phyloP scores from a whole-genome alignment of 2,113 vertebrate species.

The Mohoua ochrocephala region DNA sequence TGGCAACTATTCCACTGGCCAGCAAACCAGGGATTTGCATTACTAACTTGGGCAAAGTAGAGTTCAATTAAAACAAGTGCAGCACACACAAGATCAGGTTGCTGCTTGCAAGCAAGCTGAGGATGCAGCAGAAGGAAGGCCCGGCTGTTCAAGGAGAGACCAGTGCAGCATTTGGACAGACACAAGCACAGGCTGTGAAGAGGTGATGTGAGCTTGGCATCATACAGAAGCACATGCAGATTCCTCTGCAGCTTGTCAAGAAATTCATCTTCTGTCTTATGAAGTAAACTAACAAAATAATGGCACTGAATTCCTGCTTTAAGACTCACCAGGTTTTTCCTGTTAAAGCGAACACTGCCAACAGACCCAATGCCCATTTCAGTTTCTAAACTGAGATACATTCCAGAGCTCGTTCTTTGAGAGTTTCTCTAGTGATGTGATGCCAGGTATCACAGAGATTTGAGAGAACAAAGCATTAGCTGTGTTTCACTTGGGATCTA shows the following conservation, averaged over 20 bases:
- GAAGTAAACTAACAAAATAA: background rate
- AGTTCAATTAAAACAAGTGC: background rate
- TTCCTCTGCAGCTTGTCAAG: background rate
- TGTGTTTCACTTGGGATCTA: background rate
- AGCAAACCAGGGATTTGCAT: background rate
- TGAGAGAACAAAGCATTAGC: background rate
- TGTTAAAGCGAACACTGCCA: background rate
- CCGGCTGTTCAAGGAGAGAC: background rate
- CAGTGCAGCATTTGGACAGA: background rate
- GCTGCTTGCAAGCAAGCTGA: background rate
- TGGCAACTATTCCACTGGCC: background rate
- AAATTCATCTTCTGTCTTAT: background rate
- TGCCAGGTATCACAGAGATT: background rate
- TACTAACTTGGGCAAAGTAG: background rate
- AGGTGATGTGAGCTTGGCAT: background rate
- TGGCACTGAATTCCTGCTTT: background rate
- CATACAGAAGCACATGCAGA: background rate
- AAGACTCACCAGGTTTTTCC: background rate
- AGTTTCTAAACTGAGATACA: background rate
- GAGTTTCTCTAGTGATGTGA: background rate
- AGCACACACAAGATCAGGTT: background rate
- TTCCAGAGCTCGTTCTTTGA: background rate
- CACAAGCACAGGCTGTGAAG: fast-evolving
- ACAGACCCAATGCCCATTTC: background rate
- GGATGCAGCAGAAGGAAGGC: background rate